These are phyloP conservation scores for Phylloscopus collybita DNA, from an alignment of 2,797 vertebrate genomes.

Conservation along the genomic window DNA sequence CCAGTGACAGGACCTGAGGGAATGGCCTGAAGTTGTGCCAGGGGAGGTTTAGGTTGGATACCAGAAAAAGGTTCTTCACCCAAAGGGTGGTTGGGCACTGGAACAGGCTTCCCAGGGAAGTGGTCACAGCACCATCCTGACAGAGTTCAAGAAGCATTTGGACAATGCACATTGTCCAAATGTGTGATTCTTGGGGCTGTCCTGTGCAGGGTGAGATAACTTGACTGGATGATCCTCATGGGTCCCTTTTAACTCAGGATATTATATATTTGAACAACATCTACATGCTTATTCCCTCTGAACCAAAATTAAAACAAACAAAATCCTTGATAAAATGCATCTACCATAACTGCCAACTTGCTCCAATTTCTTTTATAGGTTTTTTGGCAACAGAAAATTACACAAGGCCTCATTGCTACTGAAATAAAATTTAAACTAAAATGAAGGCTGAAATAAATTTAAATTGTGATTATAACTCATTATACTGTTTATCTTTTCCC, in stretches of 20 bases:
- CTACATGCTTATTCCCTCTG: background rate
- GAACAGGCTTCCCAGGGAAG: background rate
- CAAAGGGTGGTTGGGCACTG: background rate
- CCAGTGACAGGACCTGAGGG: background rate
- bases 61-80: background rate
- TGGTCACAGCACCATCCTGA: background rate
- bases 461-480: slow-evolving; percentile 7
- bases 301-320: background rate
- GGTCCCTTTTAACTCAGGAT: background rate
- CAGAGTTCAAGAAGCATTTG: background rate
- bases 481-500: background rate
- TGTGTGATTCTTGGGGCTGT: background rate
- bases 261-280: background rate
- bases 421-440: slow-evolving; percentile 53
- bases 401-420: slow-evolving; percentile 38
- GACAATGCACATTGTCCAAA: background rate
- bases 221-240: background rate
- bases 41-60: background rate
- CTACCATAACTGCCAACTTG: background rate
- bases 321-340: background rate
- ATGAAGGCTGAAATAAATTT: slow-evolving; percentile 40
- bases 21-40: rapidly evolving
- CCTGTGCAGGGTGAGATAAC: background rate
- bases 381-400: slow-evolving; percentile 64
- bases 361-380: slow-evolving; percentile 47